Evolutionary conservation across 2,888 invertebrate genomes (phyloP), one percentile per base, ranked within the genome.

Genomic region (Tanytarsus gracilentus): DNA sequence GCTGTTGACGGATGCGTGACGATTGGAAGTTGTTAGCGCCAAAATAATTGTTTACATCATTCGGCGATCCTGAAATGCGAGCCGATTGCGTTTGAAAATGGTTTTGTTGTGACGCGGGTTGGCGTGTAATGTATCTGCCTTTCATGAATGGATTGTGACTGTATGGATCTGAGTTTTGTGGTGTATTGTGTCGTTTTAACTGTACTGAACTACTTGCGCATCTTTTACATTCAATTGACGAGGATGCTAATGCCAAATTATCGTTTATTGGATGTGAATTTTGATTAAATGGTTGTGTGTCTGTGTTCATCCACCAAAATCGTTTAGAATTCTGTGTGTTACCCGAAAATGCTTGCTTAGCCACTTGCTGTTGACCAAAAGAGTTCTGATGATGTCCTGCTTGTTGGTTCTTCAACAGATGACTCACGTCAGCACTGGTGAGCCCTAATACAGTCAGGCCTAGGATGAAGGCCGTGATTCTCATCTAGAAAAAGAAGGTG

Each of bases 1-100:
- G n/a, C n/a, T 3, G 68, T 68, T 52, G 65, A 61, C 52, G 64
- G 55, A 30, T 59, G 61, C 51, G 40, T 27, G 48, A 29, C 14
- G 16, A 6, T n/a, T 50, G n/a, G 14, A 14, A 27, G 27, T 9
- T 50, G 50, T 16, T 48, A 16, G n/a, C 18, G 23, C 18, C 48
- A 48, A 9, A 48, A 48, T 21, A 23, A 48, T 52, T 29, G 52
- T 52, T 52, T 14, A 52, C 52, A 11, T 52, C 52, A 18, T 30
- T 26, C 23, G 53, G 23, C 1, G 40, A 56, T 18, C 56, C 56
- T 56, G 56, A 18, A 56, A 56, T 23, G 4, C 21, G 14, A 56
- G 56, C 56, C 16, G 26, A 9, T 50, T 50, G 50, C 25, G 21
- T 50, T 26, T 50, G 29, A 50, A n/a, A n/a, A n/a, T 14, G 26